phyloP scores from a whole-genome alignment of 2,113 vertebrate genomes.

The Corythornis madagascariensis region DNA sequence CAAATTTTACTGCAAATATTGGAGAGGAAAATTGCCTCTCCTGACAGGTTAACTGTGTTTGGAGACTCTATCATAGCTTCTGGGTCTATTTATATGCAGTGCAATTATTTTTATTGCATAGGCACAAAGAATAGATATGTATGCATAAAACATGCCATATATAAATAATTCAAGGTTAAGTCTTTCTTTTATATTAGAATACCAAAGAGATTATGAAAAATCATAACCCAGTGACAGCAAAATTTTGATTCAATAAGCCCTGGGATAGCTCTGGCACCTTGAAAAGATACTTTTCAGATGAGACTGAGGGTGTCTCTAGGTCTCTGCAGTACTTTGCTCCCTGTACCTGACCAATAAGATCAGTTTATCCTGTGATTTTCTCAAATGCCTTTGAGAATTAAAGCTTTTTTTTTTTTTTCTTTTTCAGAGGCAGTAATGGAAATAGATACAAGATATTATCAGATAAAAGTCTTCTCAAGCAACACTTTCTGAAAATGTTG shows the following conservation, averaged over 20 bases:
- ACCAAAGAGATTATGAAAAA: not conserved
- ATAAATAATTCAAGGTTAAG: not conserved
- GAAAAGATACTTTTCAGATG: not conserved
- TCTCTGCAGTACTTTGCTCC: not conserved
- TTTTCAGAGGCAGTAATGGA: not conserved
- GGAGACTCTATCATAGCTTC: not conserved
- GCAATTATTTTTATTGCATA: not conserved
- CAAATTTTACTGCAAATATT: not conserved
- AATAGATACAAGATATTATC: not conserved
- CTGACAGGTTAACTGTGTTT: not conserved
- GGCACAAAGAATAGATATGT: not conserved
- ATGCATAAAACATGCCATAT: constrained; percentile 18
- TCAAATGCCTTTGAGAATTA: not conserved
- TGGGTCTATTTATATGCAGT: not conserved
- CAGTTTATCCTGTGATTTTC: not conserved
- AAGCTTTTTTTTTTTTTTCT: not conserved
- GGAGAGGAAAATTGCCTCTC: constrained; percentile 8
- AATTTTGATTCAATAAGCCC: not conserved
- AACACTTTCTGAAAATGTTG: not conserved
- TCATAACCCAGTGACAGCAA: not conserved
- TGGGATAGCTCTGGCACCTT: not conserved
- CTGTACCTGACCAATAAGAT: not conserved
- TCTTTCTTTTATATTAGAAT: not conserved
- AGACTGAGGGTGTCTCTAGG: not conserved
- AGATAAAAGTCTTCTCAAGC: constrained; percentile 9